Evolutionary conservation across 1,140 invertebrate species (phyloP).

Genomic region (Brachionus manjavacas): DNA sequence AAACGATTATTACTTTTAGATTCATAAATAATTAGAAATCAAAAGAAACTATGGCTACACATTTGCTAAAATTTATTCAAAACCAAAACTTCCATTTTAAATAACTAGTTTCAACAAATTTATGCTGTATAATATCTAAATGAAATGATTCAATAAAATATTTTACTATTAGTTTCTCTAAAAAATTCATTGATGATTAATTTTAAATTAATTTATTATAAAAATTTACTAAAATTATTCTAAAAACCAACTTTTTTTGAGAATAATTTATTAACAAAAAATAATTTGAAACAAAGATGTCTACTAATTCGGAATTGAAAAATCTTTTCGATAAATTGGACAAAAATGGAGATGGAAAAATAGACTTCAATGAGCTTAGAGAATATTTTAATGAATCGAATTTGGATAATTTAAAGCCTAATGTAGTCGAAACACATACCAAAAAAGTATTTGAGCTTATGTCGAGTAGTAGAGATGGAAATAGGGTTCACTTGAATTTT

Average conservation of each 20-base stretch:
- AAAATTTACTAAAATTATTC: not conserved
- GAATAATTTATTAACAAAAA: not conserved
- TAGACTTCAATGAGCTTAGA: conserved; percentile 27
- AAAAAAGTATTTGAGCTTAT: not conserved
- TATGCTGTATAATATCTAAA: no score
- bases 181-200: no score
- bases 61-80: no score
- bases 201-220: no score
- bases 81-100: no score
- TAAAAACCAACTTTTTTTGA: not conserved
- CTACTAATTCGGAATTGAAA: not conserved
- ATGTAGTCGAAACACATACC: not conserved
- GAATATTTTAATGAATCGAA: conserved; percentile 16
- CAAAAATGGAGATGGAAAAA: conserved; percentile 41
- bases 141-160: no score
- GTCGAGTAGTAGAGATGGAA: not conserved
- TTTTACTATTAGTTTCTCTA: no score
- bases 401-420: not conserved
- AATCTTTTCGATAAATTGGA: conserved; percentile 29
- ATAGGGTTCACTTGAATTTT: not conserved
- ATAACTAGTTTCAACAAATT: no score
- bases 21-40: no score
- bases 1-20: no score
- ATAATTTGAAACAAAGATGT: not conserved
- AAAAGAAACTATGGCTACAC: no score